Evolutionary conservation across 2,888 invertebrate species (phyloP), one percentile per base, ranked within the genome.

Genomic region (Stictocephala bisonia): DNA sequence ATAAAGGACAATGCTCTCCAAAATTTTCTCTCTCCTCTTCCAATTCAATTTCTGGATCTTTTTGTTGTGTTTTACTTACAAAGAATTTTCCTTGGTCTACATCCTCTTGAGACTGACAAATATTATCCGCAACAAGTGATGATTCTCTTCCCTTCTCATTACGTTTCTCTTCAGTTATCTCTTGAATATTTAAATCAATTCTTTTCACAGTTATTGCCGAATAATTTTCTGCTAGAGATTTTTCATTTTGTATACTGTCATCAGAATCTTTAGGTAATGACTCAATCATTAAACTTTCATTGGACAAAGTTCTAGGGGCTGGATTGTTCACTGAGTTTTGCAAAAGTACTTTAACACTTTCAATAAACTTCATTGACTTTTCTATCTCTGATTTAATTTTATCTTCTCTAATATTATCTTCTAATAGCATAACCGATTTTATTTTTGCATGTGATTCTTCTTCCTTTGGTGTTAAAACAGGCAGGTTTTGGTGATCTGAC

Each of bases 221-320:
- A 29, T 31, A 9, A 35, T n/a, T n/a, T n/a, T 60, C 60, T 4
- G 40, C 22, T 20, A 7, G 22, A 3, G 29, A 31, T 22, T 22
- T 13, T 20, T 51, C 51, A 31, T 50, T 15, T 18, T 68, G 56
- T 9, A 41, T 24, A 18, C 11, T 56, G 9, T 18, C 27, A 7
- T 41, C 58, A 44, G 64, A 64, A 44, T 71, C 58, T 71, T 53
- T 22, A 11, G 70, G 70, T 11, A 71, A 24, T 26, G 70, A 71
- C 44, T 71, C 70, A 15, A 44, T 41, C 24, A 27, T 44, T 20
- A 71, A 27, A 29, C 70, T 71, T 6, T 44, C 44, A 44, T 48
- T 58, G 3, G 58, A 71, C 27, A 58, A 20, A 20, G 58, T 31
- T 6, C 58, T 40, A n/a, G 15, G 26, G 18, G 7, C 20, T 31